Evolutionary conservation across 2,888 invertebrate genomes (phyloP), one percentile per base, ranked within the genome.

Genomic region (Diploptera punctata): DNA sequence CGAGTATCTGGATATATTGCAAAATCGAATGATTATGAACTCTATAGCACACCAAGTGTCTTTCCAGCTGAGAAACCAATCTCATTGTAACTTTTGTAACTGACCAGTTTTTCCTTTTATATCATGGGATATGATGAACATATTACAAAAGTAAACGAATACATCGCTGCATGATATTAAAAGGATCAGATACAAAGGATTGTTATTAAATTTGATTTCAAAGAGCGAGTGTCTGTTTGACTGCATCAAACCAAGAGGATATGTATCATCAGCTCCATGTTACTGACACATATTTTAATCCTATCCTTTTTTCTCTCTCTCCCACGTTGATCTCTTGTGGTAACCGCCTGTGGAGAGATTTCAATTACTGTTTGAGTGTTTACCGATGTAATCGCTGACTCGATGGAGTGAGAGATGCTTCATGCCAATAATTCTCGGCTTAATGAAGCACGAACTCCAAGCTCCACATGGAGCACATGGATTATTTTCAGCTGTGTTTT

Each of bases 311-410:
- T 24, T 13, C 52, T n/a, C n/a, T n/a, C n/a, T n/a, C n/a, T n/a
- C n/a, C n/a, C n/a, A n/a, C n/a, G 1, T 9, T 24, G 52, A 52
- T 52, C 52, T 24, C 52, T 52, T 52, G 52, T 52, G 52, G 24
- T 52, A 52, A 52, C 52, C 52, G 52, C 52, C 52, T 52, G 52
- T 21, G 13, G 52, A 52, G 52, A 52, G 21, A 52, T 52, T 52
- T 9, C 52, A 52, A 52, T 52, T 52, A 52, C 24, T 24, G 21
- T 52, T 52, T 52, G 52, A 52, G 52, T 52, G 52, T 52, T 52
- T 52, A 18, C 52, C 52, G 19, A 52, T 52, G 52, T 52, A 52
- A 52, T 24, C 24, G 52, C 21, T 1, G 5, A 4, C 21, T 18
- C 24, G 24, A n/a, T 52, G 52, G 52, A 52, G 13, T 52, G 52